Evolutionary conservation across 2,888 invertebrate genomes (phyloP).

Genomic region (Alsophila aescularia): DNA sequence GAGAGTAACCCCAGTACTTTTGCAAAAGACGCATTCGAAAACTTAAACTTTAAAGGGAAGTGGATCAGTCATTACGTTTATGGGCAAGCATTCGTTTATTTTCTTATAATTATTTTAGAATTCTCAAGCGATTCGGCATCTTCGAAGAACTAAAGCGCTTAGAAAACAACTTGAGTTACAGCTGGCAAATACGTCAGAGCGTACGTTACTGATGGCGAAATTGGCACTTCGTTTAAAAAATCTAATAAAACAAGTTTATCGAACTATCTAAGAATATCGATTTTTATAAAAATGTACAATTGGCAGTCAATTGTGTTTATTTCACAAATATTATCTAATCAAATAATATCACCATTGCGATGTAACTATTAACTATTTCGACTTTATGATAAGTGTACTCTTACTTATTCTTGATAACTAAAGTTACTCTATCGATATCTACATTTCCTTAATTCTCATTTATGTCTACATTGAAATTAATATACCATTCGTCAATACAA

Average conservation of each 20-base stretch:
- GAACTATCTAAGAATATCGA: conserved; percentile 77
- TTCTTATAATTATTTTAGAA: conserved; percentile 59
- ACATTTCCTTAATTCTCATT: conserved; percentile 66
- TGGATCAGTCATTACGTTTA: conserved; percentile 72
- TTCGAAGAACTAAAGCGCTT: conserved; percentile 45
- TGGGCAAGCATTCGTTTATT: conserved; percentile 70
- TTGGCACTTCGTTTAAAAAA: conserved; percentile 79
- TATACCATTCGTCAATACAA: conserved; percentile 73
- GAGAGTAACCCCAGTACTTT: conserved; percentile 46
- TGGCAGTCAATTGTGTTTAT: conserved; percentile 80
- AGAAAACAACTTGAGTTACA: conserved; percentile 53
- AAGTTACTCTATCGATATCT: conserved; percentile 70
- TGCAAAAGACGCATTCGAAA: conserved; percentile 48
- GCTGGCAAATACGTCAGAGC: conserved; percentile 51
- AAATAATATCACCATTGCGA: conserved; percentile 76
- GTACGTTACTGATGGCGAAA: conserved; percentile 54
- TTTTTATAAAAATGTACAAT: conserved; percentile 80
- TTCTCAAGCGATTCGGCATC: conserved; percentile 43
- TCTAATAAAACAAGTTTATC: conserved; percentile 72
- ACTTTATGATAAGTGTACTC: conserved; percentile 67
- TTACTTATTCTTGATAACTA: conserved; percentile 58
- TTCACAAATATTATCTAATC: conserved; percentile 70
- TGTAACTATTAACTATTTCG: conserved; percentile 67
- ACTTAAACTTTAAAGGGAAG: conserved; percentile 53
- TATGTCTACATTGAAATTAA: conserved; percentile 71